A percentile compares a stretch with the other conserved stretches of the same genome.
phyloP scores from a whole-genome alignment of 2,113 vertebrate species.

The Chunga burmeisteri region DNA sequence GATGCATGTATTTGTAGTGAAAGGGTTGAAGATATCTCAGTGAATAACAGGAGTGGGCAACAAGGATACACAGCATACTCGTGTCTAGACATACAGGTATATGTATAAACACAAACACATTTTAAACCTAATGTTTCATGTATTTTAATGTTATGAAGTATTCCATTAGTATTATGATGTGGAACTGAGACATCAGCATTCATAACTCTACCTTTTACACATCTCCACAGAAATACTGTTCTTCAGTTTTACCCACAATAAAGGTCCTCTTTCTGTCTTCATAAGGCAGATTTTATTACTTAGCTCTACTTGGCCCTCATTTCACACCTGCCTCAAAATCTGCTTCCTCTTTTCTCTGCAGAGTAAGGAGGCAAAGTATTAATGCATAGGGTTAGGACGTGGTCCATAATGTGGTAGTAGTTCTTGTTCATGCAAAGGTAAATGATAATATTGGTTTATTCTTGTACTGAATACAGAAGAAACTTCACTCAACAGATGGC shows the following conservation, averaged over 20 bases:
- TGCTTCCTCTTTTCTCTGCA: neutral
- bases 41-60: neutral
- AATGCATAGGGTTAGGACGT: neutral
- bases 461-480: neutral
- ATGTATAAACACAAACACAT: accelerated
- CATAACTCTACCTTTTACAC: neutral
- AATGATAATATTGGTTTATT: neutral
- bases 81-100: neutral
- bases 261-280: neutral
- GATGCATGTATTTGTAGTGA: constrained; percentile 49
- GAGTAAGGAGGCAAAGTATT: neutral
- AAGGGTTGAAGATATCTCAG: constrained; percentile 12
- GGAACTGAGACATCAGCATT: neutral
- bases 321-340: neutral
- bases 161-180: neutral
- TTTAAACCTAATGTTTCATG: neutral
- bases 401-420: neutral
- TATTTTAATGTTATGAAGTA: neutral
- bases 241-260: neutral
- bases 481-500: neutral
- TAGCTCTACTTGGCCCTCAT: neutral
- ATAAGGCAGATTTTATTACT: neutral
- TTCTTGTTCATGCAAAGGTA: neutral
- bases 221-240: neutral
- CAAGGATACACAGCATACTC: neutral